phyloP scores from a whole-genome alignment of 1,140 invertebrate species.

The Cephus cinctus region DNA sequence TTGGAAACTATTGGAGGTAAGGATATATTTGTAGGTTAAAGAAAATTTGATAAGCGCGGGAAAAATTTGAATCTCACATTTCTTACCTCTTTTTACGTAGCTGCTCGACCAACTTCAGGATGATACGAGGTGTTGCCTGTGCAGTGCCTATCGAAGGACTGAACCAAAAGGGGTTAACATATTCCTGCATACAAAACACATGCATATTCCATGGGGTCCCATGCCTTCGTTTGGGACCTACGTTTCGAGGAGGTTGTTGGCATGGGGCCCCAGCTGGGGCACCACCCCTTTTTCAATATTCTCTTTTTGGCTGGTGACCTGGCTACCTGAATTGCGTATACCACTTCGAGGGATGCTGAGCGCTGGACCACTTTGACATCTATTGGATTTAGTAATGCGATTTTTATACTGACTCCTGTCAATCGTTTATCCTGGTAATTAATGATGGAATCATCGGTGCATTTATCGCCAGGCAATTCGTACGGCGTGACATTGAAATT shows the following conservation, averaged over 20 bases:
- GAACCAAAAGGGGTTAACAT: constrained; percentile 56
- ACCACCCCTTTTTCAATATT: constrained; percentile 18
- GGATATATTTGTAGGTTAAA: too few relatives aligned
- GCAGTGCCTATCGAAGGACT: constrained; percentile 53
- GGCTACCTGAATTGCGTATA: too few relatives aligned
- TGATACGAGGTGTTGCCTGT: constrained; percentile 51
- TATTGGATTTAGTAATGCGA: constrained; percentile 49
- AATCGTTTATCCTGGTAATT: constrained; percentile 24
- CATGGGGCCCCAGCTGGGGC: constrained; percentile 46
- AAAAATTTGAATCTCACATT: too few relatives aligned
- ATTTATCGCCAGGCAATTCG: neutral
- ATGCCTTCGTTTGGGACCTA: constrained; percentile 35
- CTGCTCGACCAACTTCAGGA: too few relatives aligned
- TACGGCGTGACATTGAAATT: too few relatives aligned
- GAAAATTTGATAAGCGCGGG: too few relatives aligned
- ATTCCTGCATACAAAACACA: constrained; percentile 52
- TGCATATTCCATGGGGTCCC: constrained; percentile 44
- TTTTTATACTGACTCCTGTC: constrained; percentile 38
- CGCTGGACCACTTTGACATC: constrained; percentile 25
- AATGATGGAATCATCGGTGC: too few relatives aligned
- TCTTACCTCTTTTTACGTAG: too few relatives aligned
- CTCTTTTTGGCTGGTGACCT: too few relatives aligned
- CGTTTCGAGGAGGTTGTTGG: constrained; percentile 22
- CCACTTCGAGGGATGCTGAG: too few relatives aligned
- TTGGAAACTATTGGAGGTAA: too few relatives aligned